Conservation (phyloP, 2,113 vertebrate genomes). For the Balaenoptera acutorostrata region DNA sequence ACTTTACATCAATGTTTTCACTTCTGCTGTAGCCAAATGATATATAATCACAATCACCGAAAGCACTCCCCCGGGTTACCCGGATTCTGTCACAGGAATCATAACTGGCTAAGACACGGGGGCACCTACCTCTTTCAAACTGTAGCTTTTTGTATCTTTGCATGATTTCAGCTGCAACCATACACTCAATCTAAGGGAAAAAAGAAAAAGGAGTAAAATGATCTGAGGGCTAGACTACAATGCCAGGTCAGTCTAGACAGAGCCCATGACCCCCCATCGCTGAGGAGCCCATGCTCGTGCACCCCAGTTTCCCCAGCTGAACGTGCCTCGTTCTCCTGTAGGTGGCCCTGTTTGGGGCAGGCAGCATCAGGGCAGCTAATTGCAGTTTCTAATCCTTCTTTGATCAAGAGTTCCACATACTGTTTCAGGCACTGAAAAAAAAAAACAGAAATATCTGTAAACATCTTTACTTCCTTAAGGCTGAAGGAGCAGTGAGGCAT, state of each 20-base stretch:
- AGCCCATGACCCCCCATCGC: background rate
- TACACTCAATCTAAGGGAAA: slow-evolving; percentile 92
- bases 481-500: background rate
- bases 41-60: accelerated
- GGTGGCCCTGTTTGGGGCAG: slow-evolving; percentile 94
- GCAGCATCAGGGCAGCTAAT: slow-evolving; percentile 98
- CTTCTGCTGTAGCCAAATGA: accelerated
- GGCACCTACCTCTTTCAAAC: slow-evolving; percentile 93
- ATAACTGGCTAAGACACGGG: accelerated
- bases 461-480: background rate
- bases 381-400: slow-evolving; percentile 96
- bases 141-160: slow-evolving; percentile 97
- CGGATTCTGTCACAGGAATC: accelerated
- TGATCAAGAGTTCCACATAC: slow-evolving; percentile 98
- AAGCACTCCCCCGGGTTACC: accelerated
- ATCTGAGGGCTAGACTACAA: background rate
- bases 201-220: background rate
- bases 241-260: background rate
- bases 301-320: background rate
- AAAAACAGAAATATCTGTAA: background rate
- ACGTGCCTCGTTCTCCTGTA: slow-evolving; percentile 94
- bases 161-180: slow-evolving; percentile 97
- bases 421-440: slow-evolving; percentile 95
- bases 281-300: background rate
- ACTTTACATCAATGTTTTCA: accelerated